A percentile compares a stretch with the other conserved stretches of the same genome.
These are phyloP conservation scores for Diadegma fenestrale DNA, from an alignment of 2,888 invertebrate genomes.

Conservation along the genomic window DNA sequence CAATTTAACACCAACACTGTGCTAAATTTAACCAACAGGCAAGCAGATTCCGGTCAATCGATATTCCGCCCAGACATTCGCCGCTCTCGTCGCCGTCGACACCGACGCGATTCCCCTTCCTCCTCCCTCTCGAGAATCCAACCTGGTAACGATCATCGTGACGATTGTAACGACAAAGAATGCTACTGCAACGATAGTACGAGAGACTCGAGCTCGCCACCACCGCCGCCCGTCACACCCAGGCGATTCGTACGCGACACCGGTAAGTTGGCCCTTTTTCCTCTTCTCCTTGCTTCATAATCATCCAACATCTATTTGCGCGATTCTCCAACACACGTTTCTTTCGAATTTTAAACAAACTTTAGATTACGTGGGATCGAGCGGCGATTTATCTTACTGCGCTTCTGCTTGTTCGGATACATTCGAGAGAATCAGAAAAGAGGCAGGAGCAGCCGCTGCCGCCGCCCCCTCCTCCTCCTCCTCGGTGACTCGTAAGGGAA, in stretches of 20 bases:
- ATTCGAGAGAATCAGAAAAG: conserved; percentile 77
- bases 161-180: neutral
- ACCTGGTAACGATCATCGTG: conserved; percentile 29
- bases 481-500: conserved; percentile 79
- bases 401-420: conserved; percentile 75
- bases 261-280: conserved; percentile 68
- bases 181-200: conserved; percentile 28
- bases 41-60: conserved; percentile 24
- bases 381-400: conserved; percentile 77
- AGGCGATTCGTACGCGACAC: conserved; percentile 75
- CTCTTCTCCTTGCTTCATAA: too few species aligned
- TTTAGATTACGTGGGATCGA: conserved; percentile 79
- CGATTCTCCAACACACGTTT: too few species aligned
- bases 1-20: conserved; percentile 12
- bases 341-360: neutral
- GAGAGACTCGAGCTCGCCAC: conserved; percentile 70
- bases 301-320: too few species aligned
- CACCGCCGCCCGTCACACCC: conserved; percentile 68
- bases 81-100: conserved; percentile 17
- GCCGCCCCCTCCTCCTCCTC: too few species aligned
- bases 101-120: conserved; percentile 4
- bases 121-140: conserved; percentile 26
- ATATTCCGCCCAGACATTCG: conserved; percentile 3
- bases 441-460: conserved; percentile 52
- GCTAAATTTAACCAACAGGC: neutral